Evolutionary conservation across 2,888 invertebrate genomes (phyloP).

Genomic region (Perizoma affinitatum): DNA sequence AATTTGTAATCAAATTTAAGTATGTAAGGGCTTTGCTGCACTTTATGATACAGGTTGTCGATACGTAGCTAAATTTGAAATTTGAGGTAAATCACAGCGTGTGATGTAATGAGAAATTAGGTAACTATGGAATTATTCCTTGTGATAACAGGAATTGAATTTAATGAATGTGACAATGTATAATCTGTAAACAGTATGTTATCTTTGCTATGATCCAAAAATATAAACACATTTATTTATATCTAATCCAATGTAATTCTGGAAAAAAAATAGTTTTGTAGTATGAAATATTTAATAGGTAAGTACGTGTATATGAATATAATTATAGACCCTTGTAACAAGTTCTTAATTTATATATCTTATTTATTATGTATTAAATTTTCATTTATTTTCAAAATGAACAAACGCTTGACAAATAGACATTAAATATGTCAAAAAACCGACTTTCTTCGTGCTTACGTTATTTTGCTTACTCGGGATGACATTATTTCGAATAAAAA

Average conservation of each 20-base stretch:
- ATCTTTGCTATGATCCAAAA: conserved; percentile 18
- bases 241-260: conserved; percentile 31
- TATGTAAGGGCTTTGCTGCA: not conserved
- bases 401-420: too few species aligned
- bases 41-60: not conserved
- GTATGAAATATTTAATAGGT: conserved; percentile 13
- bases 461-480: too few species aligned
- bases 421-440: too few species aligned
- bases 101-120: not conserved
- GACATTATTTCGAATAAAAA: too few species aligned
- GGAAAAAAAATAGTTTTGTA: conserved; percentile 16
- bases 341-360: conserved; percentile 2
- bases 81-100: conserved; percentile 13
- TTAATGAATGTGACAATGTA: conserved; percentile 30
- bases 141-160: conserved; percentile 36
- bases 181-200: conserved; percentile 15
- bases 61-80: not conserved
- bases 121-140: conserved; percentile 19
- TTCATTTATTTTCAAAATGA: too few species aligned
- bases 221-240: conserved; percentile 26
- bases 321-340: not conserved
- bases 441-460: too few species aligned
- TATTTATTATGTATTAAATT: conserved; percentile 1
- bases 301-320: not conserved
- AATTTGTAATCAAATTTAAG: not conserved